These are phyloP conservation scores for Cebus imitator DNA, from an alignment of 2,113 vertebrate species.

Conservation along the genomic window DNA sequence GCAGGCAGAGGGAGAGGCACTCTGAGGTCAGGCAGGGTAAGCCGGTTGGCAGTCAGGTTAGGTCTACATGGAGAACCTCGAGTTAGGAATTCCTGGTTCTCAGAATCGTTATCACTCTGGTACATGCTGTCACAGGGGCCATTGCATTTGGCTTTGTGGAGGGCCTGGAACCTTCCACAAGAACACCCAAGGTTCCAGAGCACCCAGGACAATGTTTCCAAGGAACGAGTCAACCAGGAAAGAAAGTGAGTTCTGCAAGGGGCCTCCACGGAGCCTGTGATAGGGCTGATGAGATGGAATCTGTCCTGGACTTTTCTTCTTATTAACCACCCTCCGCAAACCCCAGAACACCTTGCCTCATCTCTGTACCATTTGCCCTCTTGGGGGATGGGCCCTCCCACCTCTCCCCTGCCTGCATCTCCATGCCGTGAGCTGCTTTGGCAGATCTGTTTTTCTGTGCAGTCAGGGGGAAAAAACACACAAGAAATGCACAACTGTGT, in stretches of 20 bases:
- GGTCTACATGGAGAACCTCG: neutral
- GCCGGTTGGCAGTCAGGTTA: neutral
- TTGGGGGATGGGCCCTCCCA: neutral
- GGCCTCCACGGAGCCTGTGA: neutral
- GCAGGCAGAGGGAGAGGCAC: slow-evolving; percentile 54
- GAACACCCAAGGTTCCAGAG: neutral
- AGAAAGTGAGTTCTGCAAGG: neutral
- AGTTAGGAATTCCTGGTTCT: neutral
- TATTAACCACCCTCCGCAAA: neutral
- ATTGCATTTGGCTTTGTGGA: neutral
- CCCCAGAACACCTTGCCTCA: neutral
- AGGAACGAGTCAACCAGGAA: slow-evolving; percentile 8
- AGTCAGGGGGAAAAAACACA: neutral
- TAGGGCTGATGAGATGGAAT: neutral
- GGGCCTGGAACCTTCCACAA: neutral
- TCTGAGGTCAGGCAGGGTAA: neutral
- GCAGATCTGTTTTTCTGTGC: neutral
- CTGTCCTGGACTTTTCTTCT: slow-evolving; percentile 48
- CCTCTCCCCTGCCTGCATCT: neutral
- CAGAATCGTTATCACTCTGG: neutral
- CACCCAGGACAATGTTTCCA: neutral
- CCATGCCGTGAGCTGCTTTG: neutral
- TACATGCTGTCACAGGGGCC: neutral
- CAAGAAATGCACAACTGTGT: neutral
- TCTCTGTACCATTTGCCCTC: neutral